Conservation (phyloP, 2,797 vertebrate species). For the Darevskia mixta region DNA sequence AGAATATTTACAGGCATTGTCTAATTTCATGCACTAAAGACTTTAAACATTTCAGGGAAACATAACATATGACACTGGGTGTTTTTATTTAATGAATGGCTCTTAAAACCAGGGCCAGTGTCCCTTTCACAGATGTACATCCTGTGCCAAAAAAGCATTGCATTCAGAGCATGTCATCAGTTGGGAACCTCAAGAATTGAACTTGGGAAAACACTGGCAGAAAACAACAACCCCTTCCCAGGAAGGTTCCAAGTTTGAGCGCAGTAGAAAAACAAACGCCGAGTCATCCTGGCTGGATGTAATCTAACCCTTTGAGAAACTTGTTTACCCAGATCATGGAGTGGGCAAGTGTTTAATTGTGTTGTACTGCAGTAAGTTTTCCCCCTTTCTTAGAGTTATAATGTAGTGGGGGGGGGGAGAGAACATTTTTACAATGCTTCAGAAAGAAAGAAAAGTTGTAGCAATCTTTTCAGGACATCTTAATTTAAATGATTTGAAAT, state of each 20-base stretch:
- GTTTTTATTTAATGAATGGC: constrained; percentile 71
- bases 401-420: background rate
- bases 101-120: constrained; percentile 63
- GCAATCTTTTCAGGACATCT: background rate
- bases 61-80: constrained; percentile 54
- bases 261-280: constrained; percentile 67
- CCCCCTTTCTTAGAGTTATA: constrained; percentile 1
- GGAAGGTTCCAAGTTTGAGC: constrained; percentile 72
- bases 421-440: background rate
- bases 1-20: constrained; percentile 34
- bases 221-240: constrained; percentile 72
- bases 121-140: constrained; percentile 50
- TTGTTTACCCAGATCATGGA: constrained; percentile 59
- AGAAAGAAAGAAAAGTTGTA: background rate
- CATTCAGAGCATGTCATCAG: constrained; percentile 72
- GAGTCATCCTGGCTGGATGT: constrained; percentile 64
- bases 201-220: constrained; percentile 72
- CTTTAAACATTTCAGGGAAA: constrained; percentile 66
- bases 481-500: background rate
- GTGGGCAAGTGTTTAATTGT: constrained; percentile 28
- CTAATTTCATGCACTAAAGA: constrained; percentile 63
- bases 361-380: background rate
- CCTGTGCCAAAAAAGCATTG: constrained; percentile 62
- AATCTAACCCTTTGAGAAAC: constrained; percentile 67
- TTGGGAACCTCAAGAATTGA: constrained; percentile 75